A percentile compares a stretch with the other conserved stretches of the same genome.
phyloP scores from a whole-genome alignment of 1,140 invertebrate genomes.

The Condylostylus longicornis region DNA sequence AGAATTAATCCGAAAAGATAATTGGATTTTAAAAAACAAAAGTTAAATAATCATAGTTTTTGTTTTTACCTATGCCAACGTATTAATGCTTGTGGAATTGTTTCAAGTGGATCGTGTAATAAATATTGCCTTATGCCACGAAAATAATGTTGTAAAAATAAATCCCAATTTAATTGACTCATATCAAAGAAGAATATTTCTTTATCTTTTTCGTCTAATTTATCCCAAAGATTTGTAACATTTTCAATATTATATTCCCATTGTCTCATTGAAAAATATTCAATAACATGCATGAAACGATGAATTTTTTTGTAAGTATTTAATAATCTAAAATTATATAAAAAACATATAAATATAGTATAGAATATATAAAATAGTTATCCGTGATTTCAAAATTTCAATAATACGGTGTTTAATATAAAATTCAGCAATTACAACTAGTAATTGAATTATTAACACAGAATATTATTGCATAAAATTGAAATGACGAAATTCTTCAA shows the following conservation, averaged over 20 bases:
- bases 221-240: conserved; percentile 39
- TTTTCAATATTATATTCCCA: conserved; percentile 57
- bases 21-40: not conserved
- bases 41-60: not conserved
- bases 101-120: conserved; percentile 52
- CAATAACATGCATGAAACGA: conserved; percentile 50
- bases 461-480: not conserved
- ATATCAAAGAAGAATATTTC: conserved; percentile 52
- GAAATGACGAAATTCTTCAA: not conserved
- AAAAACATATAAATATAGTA: not conserved
- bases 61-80: conserved; percentile 41
- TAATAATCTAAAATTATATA: conserved; percentile 35
- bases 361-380: not conserved
- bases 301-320: conserved; percentile 61
- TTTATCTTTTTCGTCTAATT: conserved; percentile 42
- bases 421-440: not conserved
- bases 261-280: conserved; percentile 54
- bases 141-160: conserved; percentile 49
- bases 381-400: not conserved
- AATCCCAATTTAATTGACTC: conserved; percentile 47
- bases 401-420: not conserved
- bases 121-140: conserved; percentile 49
- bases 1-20: not conserved
- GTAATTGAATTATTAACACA: not conserved
- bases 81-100: conserved; percentile 40